phyloP scores from a whole-genome alignment of 1,140 invertebrate species.

The Metaphire vulgaris region DNA sequence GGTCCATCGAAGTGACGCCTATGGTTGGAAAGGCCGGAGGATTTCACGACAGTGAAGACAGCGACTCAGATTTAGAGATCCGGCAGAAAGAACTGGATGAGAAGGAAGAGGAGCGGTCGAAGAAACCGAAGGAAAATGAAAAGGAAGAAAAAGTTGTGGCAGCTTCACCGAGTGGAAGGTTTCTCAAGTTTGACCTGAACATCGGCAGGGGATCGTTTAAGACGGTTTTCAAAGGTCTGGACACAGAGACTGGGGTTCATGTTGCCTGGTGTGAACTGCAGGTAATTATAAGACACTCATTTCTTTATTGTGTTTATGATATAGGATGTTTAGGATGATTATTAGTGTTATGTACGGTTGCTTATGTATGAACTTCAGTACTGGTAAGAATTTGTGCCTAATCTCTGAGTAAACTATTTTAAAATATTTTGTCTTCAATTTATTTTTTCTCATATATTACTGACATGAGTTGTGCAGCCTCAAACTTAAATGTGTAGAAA shows the following conservation, averaged over 20 bases:
- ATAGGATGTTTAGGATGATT: no score
- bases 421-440: no score
- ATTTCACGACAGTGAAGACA: neutral
- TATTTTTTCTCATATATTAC: no score
- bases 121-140: neutral
- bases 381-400: no score
- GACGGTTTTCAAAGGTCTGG: conserved; percentile 93
- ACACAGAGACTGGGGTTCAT: conserved; percentile 88
- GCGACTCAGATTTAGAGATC: neutral
- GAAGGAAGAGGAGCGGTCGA: conserved; percentile 5
- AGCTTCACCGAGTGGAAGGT: conserved; percentile 80
- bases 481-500: no score
- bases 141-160: conserved; percentile 79
- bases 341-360: no score
- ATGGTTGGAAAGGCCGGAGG: neutral
- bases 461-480: no score
- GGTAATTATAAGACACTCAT: no score
- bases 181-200: conserved; percentile 98
- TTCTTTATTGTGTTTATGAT: no score
- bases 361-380: no score
- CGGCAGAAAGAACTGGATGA: conserved; percentile 11
- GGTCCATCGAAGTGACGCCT: neutral
- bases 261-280: conserved; percentile 99
- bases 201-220: conserved; percentile 99
- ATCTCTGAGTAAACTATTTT: no score